Percentiles rank a stretch among this genome's conserved stretches.
phyloP scores from a whole-genome alignment of 2,113 vertebrate genomes.

The Cryptomyrus ogoouensis region DNA sequence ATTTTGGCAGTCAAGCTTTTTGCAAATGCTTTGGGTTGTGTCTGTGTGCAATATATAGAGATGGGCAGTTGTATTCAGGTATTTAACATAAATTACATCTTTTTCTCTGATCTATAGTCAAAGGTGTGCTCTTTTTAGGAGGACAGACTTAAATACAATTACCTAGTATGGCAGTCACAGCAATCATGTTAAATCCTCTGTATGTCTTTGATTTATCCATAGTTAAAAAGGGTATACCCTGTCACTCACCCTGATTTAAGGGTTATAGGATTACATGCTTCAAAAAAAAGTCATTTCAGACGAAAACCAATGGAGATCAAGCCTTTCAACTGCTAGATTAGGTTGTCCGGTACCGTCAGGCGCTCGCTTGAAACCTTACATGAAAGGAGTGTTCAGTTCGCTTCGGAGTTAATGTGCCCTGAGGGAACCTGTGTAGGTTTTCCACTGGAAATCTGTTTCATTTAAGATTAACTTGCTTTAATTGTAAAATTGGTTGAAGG shows the following conservation, averaged over 20 bases:
- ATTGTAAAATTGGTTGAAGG: conserved; percentile 45
- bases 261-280: conserved; percentile 49
- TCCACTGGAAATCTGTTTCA: conserved; percentile 37
- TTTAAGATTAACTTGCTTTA: conserved; percentile 37
- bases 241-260: conserved; percentile 22
- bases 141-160: neutral
- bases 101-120: conserved; percentile 36
- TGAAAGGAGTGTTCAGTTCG: conserved; percentile 14
- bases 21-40: neutral
- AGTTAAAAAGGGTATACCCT: conserved; percentile 42
- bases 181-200: conserved; percentile 31
- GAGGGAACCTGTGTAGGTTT: conserved; percentile 31
- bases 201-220: conserved; percentile 33
- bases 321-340: conserved; percentile 44
- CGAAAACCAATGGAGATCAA: conserved; percentile 39
- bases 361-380: conserved; percentile 25
- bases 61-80: conserved; percentile 36
- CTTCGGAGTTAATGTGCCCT: conserved; percentile 36
- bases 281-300: conserved; percentile 39
- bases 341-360: conserved; percentile 26
- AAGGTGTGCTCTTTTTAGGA: conserved; percentile 6
- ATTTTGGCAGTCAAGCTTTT: neutral
- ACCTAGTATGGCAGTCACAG: conserved; percentile 33
- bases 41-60: neutral
- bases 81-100: conserved; percentile 46